These are phyloP conservation scores for Salvator merianae DNA, from an alignment of 2,113 vertebrate species.

Conservation along the genomic window DNA sequence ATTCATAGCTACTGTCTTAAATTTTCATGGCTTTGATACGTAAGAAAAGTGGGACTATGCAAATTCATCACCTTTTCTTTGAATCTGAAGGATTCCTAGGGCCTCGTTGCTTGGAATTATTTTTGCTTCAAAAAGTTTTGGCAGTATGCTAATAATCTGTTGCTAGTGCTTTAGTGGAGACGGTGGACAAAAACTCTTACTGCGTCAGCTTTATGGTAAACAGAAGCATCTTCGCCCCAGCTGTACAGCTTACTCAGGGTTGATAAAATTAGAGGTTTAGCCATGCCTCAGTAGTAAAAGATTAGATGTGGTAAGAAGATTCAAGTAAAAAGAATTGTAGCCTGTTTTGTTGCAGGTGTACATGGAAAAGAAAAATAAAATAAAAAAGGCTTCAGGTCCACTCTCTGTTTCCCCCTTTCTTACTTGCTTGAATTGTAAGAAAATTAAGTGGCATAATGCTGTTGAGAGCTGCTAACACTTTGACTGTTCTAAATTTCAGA, in stretches of 20 bases:
- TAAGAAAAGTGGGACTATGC: no score
- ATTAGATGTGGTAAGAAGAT: conserved; percentile 37
- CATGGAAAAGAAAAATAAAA: no score
- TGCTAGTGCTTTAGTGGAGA: background rate
- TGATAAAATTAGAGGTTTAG: conserved; percentile 30
- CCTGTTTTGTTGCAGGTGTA: no score
- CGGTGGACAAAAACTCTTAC: background rate
- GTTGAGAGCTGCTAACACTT: background rate
- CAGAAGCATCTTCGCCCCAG: conserved; percentile 37
- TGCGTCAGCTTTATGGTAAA: conserved; percentile 18
- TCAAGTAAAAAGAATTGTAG: conserved; percentile 42
- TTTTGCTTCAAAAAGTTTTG: background rate
- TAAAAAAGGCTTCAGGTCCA: conserved; percentile 26
- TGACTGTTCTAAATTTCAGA: conserved; percentile 36
- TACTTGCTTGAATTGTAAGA: background rate
- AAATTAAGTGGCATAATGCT: conserved; percentile 10
- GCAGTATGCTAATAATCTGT: conserved; percentile 2
- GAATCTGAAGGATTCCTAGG: background rate
- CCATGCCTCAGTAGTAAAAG: conserved; percentile 30
- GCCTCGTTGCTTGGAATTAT: background rate
- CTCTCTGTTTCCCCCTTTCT: conserved; percentile 1
- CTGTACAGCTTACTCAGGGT: conserved; percentile 36
- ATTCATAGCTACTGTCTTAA: background rate
- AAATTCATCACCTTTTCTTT: background rate
- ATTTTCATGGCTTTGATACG: background rate